These are phyloP conservation scores for Drosophila insularis DNA, from an alignment of 1,140 invertebrate genomes.

Conservation along the genomic window DNA sequence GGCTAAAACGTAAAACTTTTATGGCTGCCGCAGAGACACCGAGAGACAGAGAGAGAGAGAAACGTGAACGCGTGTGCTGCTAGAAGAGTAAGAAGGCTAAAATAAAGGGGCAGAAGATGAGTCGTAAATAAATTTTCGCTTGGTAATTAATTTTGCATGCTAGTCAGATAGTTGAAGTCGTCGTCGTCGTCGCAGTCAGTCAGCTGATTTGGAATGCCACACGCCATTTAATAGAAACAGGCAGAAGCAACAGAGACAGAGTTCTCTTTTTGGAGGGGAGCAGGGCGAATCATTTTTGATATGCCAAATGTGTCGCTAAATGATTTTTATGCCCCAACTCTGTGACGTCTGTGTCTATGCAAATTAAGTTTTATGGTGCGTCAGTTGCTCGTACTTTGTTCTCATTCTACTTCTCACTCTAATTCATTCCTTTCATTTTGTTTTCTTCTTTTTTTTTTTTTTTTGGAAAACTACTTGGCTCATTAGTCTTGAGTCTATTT, in stretches of 20 bases:
- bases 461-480: conserved; percentile 39
- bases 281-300: conserved; percentile 50
- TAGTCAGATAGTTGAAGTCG: conserved; percentile 47
- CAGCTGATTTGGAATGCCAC: conserved; percentile 67
- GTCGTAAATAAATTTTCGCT: conserved; percentile 69
- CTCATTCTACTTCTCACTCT: not conserved
- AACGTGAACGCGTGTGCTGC: conserved; percentile 29
- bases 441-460: not conserved
- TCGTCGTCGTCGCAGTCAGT: conserved; percentile 22
- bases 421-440: not conserved
- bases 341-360: conserved; percentile 50
- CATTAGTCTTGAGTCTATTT: conserved; percentile 71
- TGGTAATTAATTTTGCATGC: conserved; percentile 78
- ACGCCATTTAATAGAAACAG: conserved; percentile 34
- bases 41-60: not conserved
- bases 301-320: conserved; percentile 78
- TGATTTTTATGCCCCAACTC: conserved; percentile 58
- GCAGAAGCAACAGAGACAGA: not conserved
- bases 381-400: conserved; percentile 43
- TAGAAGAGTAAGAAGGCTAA: not conserved
- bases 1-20: conserved; percentile 76
- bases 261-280: no score
- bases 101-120: conserved; percentile 3
- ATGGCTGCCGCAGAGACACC: conserved; percentile 62
- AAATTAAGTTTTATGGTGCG: conserved; percentile 48